Percentiles rank a stretch among this genome's conserved stretches.
These are phyloP conservation scores for Pandemis heparana DNA, from an alignment of 2,888 invertebrate genomes.

Conservation along the genomic window DNA sequence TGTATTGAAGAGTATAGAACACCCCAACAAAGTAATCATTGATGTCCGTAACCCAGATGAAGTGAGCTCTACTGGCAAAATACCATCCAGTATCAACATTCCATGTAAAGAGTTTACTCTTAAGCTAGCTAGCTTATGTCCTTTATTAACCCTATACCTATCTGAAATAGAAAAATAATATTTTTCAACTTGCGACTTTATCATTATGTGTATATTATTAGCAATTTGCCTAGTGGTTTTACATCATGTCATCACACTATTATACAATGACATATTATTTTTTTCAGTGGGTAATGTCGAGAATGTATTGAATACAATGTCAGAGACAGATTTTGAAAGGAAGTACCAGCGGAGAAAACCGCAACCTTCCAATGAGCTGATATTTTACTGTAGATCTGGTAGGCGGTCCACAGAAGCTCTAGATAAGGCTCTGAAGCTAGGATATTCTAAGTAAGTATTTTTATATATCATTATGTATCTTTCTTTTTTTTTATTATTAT, in stretches of 20 bases:
- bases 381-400: slow-evolving; percentile 79
- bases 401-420: slow-evolving; percentile 70
- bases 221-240: background rate
- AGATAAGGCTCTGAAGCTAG: slow-evolving; percentile 74
- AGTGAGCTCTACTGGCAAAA: slow-evolving; percentile 87
- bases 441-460: slow-evolving; percentile 72
- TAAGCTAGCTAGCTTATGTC: no score
- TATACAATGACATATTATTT: background rate
- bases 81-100: slow-evolving; percentile 92
- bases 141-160: no score
- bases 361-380: slow-evolving; percentile 68
- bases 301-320: slow-evolving; percentile 66
- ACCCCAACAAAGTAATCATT: slow-evolving; percentile 86
- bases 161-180: no score
- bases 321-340: slow-evolving; percentile 71
- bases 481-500: no score
- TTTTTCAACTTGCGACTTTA: no score
- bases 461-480: no score
- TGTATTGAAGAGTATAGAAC: slow-evolving; percentile 70
- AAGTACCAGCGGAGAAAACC: slow-evolving; percentile 72
- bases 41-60: slow-evolving; percentile 92
- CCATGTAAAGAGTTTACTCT: slow-evolving; percentile 82
- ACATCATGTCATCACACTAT: background rate
- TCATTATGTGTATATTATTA: no score
- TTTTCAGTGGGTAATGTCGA: slow-evolving; percentile 68